Evolutionary conservation across 2,797 vertebrate genomes (phyloP), one percentile per base, ranked within the genome.

Genomic region (Agapornis canus): DNA sequence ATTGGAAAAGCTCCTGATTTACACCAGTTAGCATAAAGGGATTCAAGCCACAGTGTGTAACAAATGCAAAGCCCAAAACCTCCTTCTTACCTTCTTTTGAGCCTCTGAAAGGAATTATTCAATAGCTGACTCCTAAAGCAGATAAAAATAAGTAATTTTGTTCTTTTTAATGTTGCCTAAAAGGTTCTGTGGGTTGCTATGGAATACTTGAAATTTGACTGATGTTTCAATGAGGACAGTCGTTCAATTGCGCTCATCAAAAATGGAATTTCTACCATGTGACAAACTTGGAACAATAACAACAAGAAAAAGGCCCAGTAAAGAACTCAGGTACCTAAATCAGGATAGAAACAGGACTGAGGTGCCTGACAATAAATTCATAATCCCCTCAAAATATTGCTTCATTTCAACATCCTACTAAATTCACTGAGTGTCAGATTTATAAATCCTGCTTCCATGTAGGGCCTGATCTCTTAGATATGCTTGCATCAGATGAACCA

Each of bases 1-100:
- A 84, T 70, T 89, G 56, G 31, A 93, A 64, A 5, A 37, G 59
- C 57, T 95, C 70, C 82, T 81, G 73, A 81, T 94, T 86, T 90
- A 71, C 80, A 80, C 72, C 39, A 75, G 32, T 75, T 78, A 76
- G 47, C 63, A 66, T 57, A 66, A 85, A 45, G 45, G 49, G 70
- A 43, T 89, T 81, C 60, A 90, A 37, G 3, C 26, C 66, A 49
- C 12, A 35, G 19, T 16, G 13, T 13, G 21, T 59, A 77, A 64
- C 25, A 70, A 92, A 83, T 35, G 15, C 37, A 85, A 86, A 85
- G 43, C 15, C 27, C 43, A 8, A 93, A 92, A 35, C 19, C 6
- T 43, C 27, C 11, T 65, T 45, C 21, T n/a, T 81, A 52, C 20
- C 15, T 79, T 84, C 57, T 90, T 90, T 69, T 5, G n/a, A 56